Conservation (phyloP, 2,113 vertebrate genomes). For the Furnarius figulus region DNA sequence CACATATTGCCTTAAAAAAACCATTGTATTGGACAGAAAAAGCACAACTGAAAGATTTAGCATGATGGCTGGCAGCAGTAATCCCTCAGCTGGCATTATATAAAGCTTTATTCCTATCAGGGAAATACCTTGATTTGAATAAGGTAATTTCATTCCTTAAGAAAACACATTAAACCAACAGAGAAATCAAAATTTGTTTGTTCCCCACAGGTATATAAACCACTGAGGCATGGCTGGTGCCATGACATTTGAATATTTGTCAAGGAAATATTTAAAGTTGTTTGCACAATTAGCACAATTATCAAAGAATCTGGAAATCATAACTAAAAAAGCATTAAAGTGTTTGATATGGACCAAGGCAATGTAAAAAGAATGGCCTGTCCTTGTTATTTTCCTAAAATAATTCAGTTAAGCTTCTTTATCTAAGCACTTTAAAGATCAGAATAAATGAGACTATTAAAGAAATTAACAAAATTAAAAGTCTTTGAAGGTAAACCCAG, state of each 20-base stretch:
- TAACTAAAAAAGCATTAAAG: neutral
- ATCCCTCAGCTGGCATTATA: neutral
- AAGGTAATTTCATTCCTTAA: neutral
- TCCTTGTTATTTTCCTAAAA: neutral
- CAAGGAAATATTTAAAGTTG: neutral
- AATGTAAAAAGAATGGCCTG: neutral
- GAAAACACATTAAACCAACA: neutral
- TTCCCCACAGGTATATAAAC: neutral
- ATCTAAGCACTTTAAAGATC: neutral
- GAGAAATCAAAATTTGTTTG: neutral
- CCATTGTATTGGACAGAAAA: neutral
- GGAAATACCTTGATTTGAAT: neutral
- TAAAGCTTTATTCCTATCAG: neutral
- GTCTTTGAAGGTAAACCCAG: neutral
- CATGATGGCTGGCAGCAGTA: neutral
- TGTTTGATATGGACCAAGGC: neutral
- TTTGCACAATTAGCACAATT: neutral
- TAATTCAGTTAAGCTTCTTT: neutral
- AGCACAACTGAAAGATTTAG: neutral
- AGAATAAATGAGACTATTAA: neutral
- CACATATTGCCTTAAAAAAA: neutral
- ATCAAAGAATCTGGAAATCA: neutral
- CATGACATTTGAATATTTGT: neutral
- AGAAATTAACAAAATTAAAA: neutral
- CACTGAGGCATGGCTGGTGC: neutral